Base-by-base conservation (phyloP, 1,140 invertebrate species). In the Drosophila parabipectinata region DNA sequence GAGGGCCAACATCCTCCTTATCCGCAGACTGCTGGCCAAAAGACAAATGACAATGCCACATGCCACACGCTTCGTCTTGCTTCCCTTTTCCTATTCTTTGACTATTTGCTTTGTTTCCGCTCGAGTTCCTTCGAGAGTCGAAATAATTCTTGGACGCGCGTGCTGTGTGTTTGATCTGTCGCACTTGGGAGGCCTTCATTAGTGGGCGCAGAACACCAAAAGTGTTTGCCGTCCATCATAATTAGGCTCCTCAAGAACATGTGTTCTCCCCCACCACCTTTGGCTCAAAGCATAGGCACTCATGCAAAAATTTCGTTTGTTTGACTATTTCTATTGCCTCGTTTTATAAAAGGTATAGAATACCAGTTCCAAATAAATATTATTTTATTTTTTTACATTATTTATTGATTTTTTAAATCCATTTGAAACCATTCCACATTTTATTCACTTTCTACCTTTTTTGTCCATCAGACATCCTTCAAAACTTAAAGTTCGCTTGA, bases 11-110 rank as follows among this genome's bases (percentile, higher is more conserved):
- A 52, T 58, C 56, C 58, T 64, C 52, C 15, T 18, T 57, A 55
- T 18, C 21, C 21, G 21, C 21, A 21, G 55, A 30, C 48, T 41
- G 57, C 48, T 56, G 51, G 47, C 48, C 66, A 24, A 67, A 54
- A 88, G 79, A 88, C 76, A 89, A 88, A 88, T 89, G 83, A 88
- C 83, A 88, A 14, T 77, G 72, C 75, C 79, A 63, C 83, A 89
- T 88, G 84, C 83, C 71, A 85, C 61, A 55, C 37, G 47, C 39
- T 26, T 30, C 8, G 0, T 30, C 51, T 52, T 24, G 47, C 10
- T 57, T 24, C 39, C 50, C 47, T n/a, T 10, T 45, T 8, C 15
- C 37, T 10, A 56, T 59, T 54, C 51, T 71, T 37, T 78, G 47
- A 72, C 75, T 69, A 72, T 79, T 82, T 85, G 58, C 78, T 55